Conservation (phyloP, 2,888 invertebrate species). For the Lamellibrachia columna region DNA sequence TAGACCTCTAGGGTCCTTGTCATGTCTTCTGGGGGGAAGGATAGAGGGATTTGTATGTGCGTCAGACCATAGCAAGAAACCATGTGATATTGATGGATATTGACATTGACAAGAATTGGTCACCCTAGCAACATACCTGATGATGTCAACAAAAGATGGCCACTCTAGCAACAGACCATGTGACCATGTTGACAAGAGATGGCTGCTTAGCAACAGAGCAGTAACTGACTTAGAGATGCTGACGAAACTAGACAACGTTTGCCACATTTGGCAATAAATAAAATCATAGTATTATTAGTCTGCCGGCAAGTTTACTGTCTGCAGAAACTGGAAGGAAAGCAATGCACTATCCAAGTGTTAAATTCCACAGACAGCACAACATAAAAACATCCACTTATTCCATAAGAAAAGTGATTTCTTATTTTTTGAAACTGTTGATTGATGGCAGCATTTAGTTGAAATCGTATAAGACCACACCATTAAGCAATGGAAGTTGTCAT, state of each 20-base stretch:
- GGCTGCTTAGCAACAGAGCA: not conserved
- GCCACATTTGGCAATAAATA: not conserved
- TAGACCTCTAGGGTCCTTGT: not conserved
- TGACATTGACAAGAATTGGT: not conserved
- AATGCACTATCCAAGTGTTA: not conserved
- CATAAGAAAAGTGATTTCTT: not conserved
- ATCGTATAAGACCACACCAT: not conserved
- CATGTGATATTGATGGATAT: not conserved
- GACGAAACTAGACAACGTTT: not conserved
- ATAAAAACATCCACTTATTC: not conserved
- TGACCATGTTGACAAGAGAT: not conserved
- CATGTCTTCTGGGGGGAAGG: not conserved
- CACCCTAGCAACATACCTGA: not conserved
- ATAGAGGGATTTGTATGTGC: not conserved
- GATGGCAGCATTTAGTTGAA: not conserved
- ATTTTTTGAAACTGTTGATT: not conserved
- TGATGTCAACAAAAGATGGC: not conserved
- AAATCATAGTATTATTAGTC: not conserved
- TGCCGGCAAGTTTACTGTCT: not conserved
- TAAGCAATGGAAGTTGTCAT: not conserved
- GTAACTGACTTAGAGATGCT: not conserved
- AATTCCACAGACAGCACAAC: not conserved
- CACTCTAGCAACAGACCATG: not conserved
- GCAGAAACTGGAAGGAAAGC: not conserved
- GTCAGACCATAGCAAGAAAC: not conserved